Conservation (phyloP, 2,113 vertebrate species). For the Ivindomyrus marchei region DNA sequence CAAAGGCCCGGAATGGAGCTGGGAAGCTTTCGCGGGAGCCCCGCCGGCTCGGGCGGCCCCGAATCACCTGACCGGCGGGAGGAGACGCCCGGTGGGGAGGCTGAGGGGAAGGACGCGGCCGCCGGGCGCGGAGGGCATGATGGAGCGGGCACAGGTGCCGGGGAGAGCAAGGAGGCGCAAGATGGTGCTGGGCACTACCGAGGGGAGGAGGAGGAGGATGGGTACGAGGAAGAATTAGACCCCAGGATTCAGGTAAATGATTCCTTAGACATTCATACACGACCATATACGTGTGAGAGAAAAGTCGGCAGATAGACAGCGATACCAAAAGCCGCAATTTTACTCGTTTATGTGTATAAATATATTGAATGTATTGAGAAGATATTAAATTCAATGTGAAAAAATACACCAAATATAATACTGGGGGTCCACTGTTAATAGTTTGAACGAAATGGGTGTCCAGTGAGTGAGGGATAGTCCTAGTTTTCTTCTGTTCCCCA, state of each 20-base stretch:
- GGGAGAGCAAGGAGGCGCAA: constrained; percentile 34
- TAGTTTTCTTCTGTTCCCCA: background rate
- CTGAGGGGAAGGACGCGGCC: constrained; percentile 26
- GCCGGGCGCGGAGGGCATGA: constrained; percentile 15
- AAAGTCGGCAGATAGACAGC: background rate
- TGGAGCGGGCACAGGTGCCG: constrained; percentile 1
- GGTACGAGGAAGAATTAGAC: constrained; percentile 62
- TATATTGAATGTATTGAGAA: background rate
- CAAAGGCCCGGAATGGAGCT: constrained; percentile 52
- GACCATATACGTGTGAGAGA: background rate
- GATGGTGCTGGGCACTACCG: constrained; percentile 14
- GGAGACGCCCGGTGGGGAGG: constrained; percentile 54
- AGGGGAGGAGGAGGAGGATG: constrained; percentile 42
- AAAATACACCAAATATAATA: background rate
- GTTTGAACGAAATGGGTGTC: background rate
- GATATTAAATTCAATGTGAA: background rate
- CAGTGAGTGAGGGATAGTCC: background rate
- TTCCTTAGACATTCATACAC: background rate
- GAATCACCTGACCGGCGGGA: constrained; percentile 37
- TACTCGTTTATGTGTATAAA: background rate
- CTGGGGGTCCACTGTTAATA: background rate
- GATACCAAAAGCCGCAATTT: background rate
- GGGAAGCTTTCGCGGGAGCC: constrained; percentile 55
- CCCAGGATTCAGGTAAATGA: constrained; percentile 63
- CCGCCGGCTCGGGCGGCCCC: constrained; percentile 38